Conservation (phyloP, 2,113 vertebrate genomes). For the Physeter macrocephalus region DNA sequence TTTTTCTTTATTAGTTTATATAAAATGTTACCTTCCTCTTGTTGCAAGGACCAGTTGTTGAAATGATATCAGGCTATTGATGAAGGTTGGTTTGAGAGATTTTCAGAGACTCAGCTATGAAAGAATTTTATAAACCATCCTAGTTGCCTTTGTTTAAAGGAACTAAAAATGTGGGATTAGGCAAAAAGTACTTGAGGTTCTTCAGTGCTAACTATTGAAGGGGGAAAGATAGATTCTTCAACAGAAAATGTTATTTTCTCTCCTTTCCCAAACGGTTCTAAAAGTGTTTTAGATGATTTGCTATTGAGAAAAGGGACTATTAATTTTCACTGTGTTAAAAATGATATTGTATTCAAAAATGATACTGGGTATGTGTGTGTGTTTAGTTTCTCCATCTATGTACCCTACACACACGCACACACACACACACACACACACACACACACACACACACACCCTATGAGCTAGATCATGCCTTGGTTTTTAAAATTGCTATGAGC, state of each 20-base stretch:
- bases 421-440: too few relatives aligned
- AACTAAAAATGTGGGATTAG: neutral
- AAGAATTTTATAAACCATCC: neutral
- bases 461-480: neutral
- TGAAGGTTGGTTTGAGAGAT: neutral
- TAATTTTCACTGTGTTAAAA: neutral
- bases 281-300: neutral
- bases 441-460: too few relatives aligned
- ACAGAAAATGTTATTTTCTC: neutral
- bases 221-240: neutral
- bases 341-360: too few relatives aligned
- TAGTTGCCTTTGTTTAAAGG: neutral
- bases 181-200: neutral
- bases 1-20: neutral
- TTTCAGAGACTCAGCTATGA: neutral
- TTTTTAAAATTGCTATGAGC: neutral
- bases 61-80: neutral
- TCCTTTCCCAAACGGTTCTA: neutral
- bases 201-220: neutral
- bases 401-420: too few relatives aligned
- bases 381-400: neutral
- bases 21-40: neutral
- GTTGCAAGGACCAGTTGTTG: neutral
- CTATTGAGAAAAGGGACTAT: neutral
- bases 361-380: neutral